These are phyloP conservation scores for Bombus superbus DNA, from an alignment of 1,140 invertebrate species.

Conservation along the genomic window DNA sequence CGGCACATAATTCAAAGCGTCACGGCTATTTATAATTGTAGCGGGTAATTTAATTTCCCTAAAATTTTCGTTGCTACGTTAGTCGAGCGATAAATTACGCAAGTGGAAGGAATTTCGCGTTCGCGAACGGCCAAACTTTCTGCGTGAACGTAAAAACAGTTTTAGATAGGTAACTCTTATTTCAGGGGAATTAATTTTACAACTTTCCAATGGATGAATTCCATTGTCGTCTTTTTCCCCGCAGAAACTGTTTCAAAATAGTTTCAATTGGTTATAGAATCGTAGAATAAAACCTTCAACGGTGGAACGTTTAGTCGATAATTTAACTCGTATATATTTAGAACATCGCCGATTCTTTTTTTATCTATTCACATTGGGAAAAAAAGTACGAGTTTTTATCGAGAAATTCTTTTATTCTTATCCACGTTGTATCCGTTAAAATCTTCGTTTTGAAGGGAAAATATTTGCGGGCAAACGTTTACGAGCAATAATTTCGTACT, in stretches of 20 bases:
- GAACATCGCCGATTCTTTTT: too few relatives aligned
- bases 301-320: too few relatives aligned
- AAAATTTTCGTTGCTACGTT: slow-evolving; percentile 3
- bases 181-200: not conserved
- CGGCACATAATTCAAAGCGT: not conserved
- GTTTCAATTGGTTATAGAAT: not conserved
- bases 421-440: not conserved
- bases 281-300: not conserved
- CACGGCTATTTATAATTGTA: not conserved
- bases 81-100: slow-evolving; percentile 10
- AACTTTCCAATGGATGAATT: not conserved
- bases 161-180: not conserved
- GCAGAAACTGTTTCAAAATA: not conserved
- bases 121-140: not conserved
- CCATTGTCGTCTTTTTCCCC: too few relatives aligned
- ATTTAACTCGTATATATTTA: too few relatives aligned
- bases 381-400: too few relatives aligned
- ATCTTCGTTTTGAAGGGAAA: not conserved
- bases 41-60: slow-evolving; percentile 12
- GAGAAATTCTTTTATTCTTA: too few relatives aligned
- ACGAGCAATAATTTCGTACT: not conserved
- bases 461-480: not conserved
- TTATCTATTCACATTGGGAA: too few relatives aligned
- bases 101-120: not conserved
- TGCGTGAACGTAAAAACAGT: not conserved